These are phyloP conservation scores for Cotesia glomerata DNA, from an alignment of 1,140 invertebrate species.

Conservation along the genomic window DNA sequence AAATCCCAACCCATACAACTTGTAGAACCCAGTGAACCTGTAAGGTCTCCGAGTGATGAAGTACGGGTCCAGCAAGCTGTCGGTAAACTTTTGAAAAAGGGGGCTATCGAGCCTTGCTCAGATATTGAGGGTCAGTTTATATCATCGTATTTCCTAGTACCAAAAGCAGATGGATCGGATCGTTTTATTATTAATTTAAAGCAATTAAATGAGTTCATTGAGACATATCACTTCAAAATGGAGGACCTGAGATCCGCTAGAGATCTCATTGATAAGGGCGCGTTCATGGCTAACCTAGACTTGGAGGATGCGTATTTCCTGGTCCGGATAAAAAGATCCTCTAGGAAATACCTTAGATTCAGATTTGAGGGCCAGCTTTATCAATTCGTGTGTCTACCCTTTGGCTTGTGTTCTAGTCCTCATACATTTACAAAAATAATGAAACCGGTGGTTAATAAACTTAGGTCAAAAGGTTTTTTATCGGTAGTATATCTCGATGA, in stretches of 20 bases:
- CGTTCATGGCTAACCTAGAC: constrained; percentile 24
- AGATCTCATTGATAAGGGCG: background rate
- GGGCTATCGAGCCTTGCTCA: constrained; percentile 8
- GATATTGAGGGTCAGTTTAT: constrained; percentile 20
- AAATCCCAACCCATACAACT: background rate
- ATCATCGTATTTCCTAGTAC: constrained; percentile 23
- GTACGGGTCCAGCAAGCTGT: background rate
- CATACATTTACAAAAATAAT: constrained; percentile 30
- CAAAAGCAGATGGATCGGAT: constrained; percentile 18
- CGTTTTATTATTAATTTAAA: constrained; percentile 30
- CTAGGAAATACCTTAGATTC: constrained; percentile 22
- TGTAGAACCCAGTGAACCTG: background rate
- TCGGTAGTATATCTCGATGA: constrained; percentile 31
- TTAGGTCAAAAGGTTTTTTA: background rate
- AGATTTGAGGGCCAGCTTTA: constrained; percentile 14
- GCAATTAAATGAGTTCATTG: constrained; percentile 19
- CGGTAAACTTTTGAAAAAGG: background rate
- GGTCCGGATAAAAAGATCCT: background rate
- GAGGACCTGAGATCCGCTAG: constrained; percentile 21
- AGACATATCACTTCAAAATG: constrained; percentile 21
- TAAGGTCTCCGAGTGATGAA: background rate
- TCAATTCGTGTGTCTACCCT: constrained; percentile 27
- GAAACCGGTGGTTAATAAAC: constrained; percentile 14
- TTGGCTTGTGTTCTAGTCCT: constrained; percentile 22
- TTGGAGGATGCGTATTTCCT: constrained; percentile 28